These are phyloP conservation scores for Spodoptera littoralis DNA, from an alignment of 2,888 invertebrate species.

Conservation along the genomic window DNA sequence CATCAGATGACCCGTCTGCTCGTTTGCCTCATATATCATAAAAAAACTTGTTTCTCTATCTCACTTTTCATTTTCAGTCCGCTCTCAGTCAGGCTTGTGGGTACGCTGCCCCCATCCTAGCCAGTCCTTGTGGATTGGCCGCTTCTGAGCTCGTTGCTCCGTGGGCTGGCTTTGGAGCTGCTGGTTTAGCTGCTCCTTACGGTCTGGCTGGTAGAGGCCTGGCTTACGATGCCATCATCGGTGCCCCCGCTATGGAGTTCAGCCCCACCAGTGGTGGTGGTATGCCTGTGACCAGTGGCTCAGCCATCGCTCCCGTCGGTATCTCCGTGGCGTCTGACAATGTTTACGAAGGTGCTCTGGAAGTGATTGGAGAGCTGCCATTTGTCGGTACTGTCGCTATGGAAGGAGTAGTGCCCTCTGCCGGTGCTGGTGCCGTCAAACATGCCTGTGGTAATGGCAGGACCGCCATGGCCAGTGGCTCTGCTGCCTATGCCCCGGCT, in stretches of 20 bases:
- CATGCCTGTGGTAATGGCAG: constrained; percentile 68
- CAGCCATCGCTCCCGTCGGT: constrained; percentile 64
- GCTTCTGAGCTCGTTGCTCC: constrained; percentile 10
- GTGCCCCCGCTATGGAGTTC: constrained; percentile 14
- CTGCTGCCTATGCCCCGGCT: background rate
- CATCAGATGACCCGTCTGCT: no score
- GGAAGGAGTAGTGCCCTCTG: constrained; percentile 67
- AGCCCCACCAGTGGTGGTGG: constrained; percentile 24
- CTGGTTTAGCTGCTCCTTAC: background rate
- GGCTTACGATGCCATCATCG: constrained; percentile 8
- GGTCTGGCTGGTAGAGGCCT: background rate
- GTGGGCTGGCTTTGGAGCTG: background rate
- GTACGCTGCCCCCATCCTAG: constrained; percentile 41
- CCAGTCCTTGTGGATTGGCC: constrained; percentile 4
- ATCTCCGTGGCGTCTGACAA: constrained; percentile 68
- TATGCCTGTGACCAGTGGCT: constrained; percentile 49
- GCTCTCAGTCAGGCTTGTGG: constrained; percentile 19
- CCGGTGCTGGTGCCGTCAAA: constrained; percentile 63
- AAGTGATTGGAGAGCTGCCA: constrained; percentile 68
- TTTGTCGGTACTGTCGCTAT: constrained; percentile 69
- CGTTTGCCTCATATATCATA: no score
- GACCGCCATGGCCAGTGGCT: constrained; percentile 35
- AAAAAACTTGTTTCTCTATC: no score
- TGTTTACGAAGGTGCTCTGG: constrained; percentile 65
- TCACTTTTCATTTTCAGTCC: constrained; percentile 9